Evolutionary conservation across 1,140 invertebrate genomes (phyloP).

Genomic region (Cyclargus thomasi): DNA sequence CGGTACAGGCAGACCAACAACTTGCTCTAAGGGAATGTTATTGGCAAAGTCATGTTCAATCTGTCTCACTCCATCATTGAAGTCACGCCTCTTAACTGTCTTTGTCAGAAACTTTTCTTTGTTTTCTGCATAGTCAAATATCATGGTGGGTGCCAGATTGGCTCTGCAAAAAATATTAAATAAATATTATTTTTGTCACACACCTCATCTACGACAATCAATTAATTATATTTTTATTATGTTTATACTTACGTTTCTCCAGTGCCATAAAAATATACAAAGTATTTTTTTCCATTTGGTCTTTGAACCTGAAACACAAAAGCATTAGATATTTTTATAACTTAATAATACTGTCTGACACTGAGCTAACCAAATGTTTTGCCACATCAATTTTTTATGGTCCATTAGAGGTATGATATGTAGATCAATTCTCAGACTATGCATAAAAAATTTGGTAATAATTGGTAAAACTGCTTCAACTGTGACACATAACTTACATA

Average conservation of each 20-base stretch:
- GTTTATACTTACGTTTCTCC: slow-evolving; percentile 89
- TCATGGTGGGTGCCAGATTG: slow-evolving; percentile 67
- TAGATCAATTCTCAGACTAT: too few relatives aligned
- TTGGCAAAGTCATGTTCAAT: slow-evolving; percentile 73
- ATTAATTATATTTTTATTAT: too few relatives aligned
- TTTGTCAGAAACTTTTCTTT: slow-evolving; percentile 71
- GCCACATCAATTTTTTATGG: too few relatives aligned
- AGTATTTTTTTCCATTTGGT: slow-evolving; percentile 88
- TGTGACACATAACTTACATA: too few relatives aligned
- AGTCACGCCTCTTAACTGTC: slow-evolving; percentile 62
- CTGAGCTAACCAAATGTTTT: too few relatives aligned
- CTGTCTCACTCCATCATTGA: slow-evolving; percentile 68
- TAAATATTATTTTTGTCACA: too few relatives aligned
- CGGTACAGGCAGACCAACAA: slow-evolving; percentile 41
- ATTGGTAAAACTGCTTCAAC: too few relatives aligned
- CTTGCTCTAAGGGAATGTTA: slow-evolving; percentile 59
- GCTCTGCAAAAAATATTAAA: slow-evolving; percentile 46
- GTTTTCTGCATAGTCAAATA: slow-evolving; percentile 72
- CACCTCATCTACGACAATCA: too few relatives aligned
- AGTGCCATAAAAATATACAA: slow-evolving; percentile 96
- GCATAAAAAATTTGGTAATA: too few relatives aligned
- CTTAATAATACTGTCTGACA: too few relatives aligned
- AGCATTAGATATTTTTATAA: slow-evolving; percentile 20
- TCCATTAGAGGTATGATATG: too few relatives aligned
- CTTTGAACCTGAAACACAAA: slow-evolving; percentile 81